Evolutionary conservation across 2,113 vertebrate species (phyloP).

Genomic region (Pseudonaja textilis): DNA sequence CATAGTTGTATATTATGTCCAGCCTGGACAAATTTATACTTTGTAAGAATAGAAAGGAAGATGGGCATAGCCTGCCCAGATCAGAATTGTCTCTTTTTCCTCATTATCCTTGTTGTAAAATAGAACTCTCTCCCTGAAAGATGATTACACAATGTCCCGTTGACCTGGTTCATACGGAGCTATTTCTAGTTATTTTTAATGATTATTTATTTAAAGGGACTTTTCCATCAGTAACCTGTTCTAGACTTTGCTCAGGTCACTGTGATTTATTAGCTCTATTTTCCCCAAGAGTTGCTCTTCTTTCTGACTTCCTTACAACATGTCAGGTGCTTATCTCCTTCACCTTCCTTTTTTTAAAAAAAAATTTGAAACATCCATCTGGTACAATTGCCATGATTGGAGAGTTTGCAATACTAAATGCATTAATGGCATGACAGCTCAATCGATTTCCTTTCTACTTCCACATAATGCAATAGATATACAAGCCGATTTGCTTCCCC

Average conservation of each 20-base stretch:
- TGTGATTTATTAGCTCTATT: constrained; percentile 50
- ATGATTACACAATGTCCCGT: not conserved
- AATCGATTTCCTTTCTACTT: constrained; percentile 40
- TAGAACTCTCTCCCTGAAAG: not conserved
- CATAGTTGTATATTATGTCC: not conserved
- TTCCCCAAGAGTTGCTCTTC: not conserved
- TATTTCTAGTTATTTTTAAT: not conserved
- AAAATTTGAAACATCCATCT: constrained; percentile 57
- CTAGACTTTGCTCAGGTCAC: not conserved
- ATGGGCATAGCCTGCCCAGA: not conserved
- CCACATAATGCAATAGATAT: constrained; percentile 32
- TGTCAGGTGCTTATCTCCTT: constrained; percentile 38
- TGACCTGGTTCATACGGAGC: not conserved
- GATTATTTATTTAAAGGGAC: not conserved
- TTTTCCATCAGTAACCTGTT: constrained; percentile 11
- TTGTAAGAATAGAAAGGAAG: not conserved
- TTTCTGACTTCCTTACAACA: not conserved
- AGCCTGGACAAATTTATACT: not conserved
- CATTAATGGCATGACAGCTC: constrained; percentile 40
- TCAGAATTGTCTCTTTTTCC: not conserved
- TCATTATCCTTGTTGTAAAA: not conserved
- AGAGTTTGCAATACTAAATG: constrained; percentile 13
- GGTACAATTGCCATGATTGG: constrained; percentile 14
- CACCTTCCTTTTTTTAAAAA: constrained; percentile 9
- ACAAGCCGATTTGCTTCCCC: constrained; percentile 22